Conservation (phyloP, 2,888 invertebrate genomes). For the Agrotis clavis region DNA sequence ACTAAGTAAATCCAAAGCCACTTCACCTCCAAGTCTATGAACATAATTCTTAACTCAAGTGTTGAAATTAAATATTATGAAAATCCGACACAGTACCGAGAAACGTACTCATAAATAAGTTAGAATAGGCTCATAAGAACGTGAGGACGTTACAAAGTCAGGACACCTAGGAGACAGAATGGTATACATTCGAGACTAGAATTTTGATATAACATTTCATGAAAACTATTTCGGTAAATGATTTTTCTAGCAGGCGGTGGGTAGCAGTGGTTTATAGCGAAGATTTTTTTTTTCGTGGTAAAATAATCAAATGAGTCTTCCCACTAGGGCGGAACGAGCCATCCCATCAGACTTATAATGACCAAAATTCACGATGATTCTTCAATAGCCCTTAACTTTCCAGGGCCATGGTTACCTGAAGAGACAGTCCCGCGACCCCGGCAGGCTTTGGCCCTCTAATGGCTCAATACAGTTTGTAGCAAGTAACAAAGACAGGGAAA, state of each 20-base stretch:
- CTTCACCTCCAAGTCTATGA: neutral
- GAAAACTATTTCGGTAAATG: conserved; percentile 4
- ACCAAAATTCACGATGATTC: too few relatives aligned
- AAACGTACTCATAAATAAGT: conserved; percentile 37
- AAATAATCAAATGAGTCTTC: too few relatives aligned
- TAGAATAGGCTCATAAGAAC: conserved; percentile 25
- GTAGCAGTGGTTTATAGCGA: neutral
- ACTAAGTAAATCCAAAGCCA: neutral
- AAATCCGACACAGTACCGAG: conserved; percentile 28
- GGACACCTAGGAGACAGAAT: neutral
- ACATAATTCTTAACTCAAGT: neutral
- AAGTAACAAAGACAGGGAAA: too few relatives aligned
- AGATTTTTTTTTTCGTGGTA: too few relatives aligned
- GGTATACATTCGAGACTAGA: conserved; percentile 20
- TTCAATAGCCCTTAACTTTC: too few relatives aligned
- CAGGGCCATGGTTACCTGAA: too few relatives aligned
- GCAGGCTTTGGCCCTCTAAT: too few relatives aligned
- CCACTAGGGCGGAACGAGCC: too few relatives aligned
- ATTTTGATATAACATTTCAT: conserved; percentile 16
- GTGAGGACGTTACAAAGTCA: conserved; percentile 34
- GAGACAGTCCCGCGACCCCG: too few relatives aligned
- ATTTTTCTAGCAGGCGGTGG: neutral
- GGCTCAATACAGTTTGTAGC: too few relatives aligned
- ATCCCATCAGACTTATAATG: too few relatives aligned
- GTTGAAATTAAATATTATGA: conserved; percentile 39